A percentile compares a stretch with the other conserved stretches of the same genome.
Conservation (phyloP, 2,888 invertebrate genomes). For the Diplazon laetatorius region DNA sequence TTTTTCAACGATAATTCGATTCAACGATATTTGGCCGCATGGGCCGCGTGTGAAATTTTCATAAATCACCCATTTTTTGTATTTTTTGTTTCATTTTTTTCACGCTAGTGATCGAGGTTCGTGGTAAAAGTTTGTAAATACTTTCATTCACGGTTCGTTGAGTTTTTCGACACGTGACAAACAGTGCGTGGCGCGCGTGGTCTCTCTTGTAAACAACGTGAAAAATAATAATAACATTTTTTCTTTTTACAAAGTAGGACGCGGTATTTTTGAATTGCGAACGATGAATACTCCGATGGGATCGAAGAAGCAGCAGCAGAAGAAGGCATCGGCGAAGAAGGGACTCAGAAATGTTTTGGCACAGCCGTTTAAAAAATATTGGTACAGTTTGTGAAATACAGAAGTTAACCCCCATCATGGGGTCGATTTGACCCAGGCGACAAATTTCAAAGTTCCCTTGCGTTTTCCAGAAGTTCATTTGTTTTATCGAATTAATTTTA, state of each 20-base stretch:
- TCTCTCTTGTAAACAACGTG: neutral
- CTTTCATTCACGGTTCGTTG: slow-evolving; percentile 1
- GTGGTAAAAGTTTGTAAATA: too few relatives aligned
- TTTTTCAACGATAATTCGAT: slow-evolving; percentile 12
- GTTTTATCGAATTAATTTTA: too few relatives aligned
- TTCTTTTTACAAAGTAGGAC: neutral
- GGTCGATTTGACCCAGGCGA: too few relatives aligned
- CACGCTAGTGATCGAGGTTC: too few relatives aligned
- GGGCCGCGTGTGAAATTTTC: too few relatives aligned
- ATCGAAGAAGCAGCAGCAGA: slow-evolving; percentile 73
- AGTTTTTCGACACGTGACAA: slow-evolving; percentile 11
- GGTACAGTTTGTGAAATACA: slow-evolving; percentile 72
- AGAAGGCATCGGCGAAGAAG: slow-evolving; percentile 72
- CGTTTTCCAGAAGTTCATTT: too few relatives aligned
- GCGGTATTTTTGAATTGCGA: neutral
- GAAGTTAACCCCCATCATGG: too few relatives aligned
- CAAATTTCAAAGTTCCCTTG: too few relatives aligned
- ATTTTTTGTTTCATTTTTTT: too few relatives aligned
- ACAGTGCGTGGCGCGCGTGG: neutral
- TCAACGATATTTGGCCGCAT: too few relatives aligned
- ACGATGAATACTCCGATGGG: slow-evolving; percentile 67
- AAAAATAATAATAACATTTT: neutral
- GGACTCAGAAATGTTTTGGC: slow-evolving; percentile 77
- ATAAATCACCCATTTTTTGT: too few relatives aligned
- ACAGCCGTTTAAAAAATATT: slow-evolving; percentile 72